A percentile compares a stretch with the other conserved stretches of the same genome.
Evolutionary conservation across 2,113 vertebrate species (phyloP).

Genomic region (Chaetorhynchus papuensis): DNA sequence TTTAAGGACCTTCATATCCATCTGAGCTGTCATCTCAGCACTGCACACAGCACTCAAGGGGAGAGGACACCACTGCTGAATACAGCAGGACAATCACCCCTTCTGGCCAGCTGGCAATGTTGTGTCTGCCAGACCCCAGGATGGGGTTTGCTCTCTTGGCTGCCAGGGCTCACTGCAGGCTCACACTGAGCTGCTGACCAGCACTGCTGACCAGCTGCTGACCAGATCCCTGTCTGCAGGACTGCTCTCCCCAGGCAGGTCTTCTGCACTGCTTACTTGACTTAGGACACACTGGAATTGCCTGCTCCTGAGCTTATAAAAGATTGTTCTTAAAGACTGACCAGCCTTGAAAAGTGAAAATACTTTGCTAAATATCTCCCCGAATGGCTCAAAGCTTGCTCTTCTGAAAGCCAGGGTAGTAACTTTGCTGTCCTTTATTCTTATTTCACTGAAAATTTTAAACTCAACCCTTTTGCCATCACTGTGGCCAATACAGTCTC

Average conservation of each 20-base stretch:
- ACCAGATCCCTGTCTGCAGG: not conserved
- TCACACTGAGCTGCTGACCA: not conserved
- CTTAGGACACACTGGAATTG: not conserved
- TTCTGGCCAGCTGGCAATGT: not conserved
- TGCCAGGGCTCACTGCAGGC: not conserved
- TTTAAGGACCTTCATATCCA: not conserved
- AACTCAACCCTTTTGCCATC: not conserved
- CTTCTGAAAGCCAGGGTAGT: not conserved
- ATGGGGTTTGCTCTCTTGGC: not conserved
- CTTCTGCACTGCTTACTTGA: rapidly evolving
- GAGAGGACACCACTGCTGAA: not conserved
- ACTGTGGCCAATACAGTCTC: not conserved
- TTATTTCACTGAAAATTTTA: not conserved
- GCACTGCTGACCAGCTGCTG: no score
- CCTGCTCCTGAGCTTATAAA: not conserved
- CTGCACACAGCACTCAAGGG: not conserved
- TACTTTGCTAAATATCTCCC: not conserved
- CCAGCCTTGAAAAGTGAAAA: not conserved
- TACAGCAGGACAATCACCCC: not conserved
- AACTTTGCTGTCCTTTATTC: not conserved
- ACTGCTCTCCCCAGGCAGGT: not conserved
- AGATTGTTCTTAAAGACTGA: not conserved
- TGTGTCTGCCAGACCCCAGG: not conserved
- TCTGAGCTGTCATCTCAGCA: not conserved
- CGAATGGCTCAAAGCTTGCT: not conserved